These are phyloP conservation scores for Teleopsis dalmanni DNA, from an alignment of 1,140 invertebrate species.

Conservation along the genomic window DNA sequence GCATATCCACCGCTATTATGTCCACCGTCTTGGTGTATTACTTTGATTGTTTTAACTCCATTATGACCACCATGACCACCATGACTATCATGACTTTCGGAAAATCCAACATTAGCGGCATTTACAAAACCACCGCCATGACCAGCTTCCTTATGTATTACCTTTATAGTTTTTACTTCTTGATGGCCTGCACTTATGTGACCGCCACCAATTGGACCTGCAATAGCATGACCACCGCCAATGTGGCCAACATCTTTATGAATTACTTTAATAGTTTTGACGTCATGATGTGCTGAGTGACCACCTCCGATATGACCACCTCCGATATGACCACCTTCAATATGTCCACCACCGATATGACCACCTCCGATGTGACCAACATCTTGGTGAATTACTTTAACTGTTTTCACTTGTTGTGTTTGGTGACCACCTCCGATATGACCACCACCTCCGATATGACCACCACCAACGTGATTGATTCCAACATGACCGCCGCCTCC, in stretches of 20 bases:
- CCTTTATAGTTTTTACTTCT: constrained; percentile 30
- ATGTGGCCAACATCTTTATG: constrained; percentile 7
- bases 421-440: background rate
- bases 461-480: background rate
- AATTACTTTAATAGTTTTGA: constrained; percentile 31
- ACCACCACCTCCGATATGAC: background rate
- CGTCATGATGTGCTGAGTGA: background rate
- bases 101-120: constrained; percentile 14
- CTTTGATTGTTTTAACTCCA: constrained; percentile 21
- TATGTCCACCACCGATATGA: background rate
- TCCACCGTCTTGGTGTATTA: constrained; percentile 17
- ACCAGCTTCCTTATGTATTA: constrained; percentile 28
- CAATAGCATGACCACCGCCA: constrained; percentile 8
- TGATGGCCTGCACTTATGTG: constrained; percentile 18
- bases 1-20: constrained; percentile 21
- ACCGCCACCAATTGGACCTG: constrained; percentile 17
- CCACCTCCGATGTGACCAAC: background rate
- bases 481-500: background rate
- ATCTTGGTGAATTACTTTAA: background rate
- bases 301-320: background rate
- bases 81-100: background rate
- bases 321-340: background rate
- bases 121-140: constrained; percentile 13
- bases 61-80: constrained; percentile 17
- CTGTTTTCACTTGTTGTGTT: background rate